Conservation (phyloP, 2,888 invertebrate genomes). For the Cantharis nigra region DNA sequence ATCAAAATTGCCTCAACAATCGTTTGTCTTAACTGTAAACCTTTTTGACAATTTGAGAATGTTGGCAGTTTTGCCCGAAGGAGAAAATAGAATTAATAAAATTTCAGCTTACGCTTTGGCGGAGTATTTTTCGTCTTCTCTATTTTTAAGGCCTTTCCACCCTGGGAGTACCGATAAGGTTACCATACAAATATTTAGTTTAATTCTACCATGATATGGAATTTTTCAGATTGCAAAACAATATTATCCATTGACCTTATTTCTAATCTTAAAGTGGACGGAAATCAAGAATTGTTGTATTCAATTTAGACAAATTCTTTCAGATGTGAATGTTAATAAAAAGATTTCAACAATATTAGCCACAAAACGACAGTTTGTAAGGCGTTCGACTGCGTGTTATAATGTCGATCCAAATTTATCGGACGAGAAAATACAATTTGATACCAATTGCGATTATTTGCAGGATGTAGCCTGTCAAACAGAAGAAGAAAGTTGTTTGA, state of each 20-base stretch:
- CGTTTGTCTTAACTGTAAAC: slow-evolving; percentile 16
- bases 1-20: slow-evolving; percentile 17
- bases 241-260: slow-evolving; percentile 23
- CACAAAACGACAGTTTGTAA: neutral
- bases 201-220: neutral
- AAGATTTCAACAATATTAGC: too few relatives aligned
- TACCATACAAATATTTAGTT: neutral
- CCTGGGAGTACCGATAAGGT: slow-evolving; percentile 23
- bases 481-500: neutral
- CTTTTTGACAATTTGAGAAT: slow-evolving; percentile 22
- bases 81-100: slow-evolving; percentile 23
- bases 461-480: slow-evolving; percentile 20
- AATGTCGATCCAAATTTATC: neutral
- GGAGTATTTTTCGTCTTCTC: slow-evolving; percentile 25
- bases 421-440: slow-evolving; percentile 6
- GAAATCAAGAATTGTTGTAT: slow-evolving; percentile 2
- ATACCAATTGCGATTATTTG: slow-evolving; percentile 8
- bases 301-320: neutral
- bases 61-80: slow-evolving; percentile 11
- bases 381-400: neutral
- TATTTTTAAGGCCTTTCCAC: slow-evolving; percentile 26
- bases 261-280: slow-evolving; percentile 26
- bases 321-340: too few relatives aligned
- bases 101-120: slow-evolving; percentile 17
- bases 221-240: slow-evolving; percentile 18